Percentiles rank a stretch among this genome's conserved stretches.
Conservation (phyloP, 2,113 vertebrate genomes). For the Meleagris gallopavo region DNA sequence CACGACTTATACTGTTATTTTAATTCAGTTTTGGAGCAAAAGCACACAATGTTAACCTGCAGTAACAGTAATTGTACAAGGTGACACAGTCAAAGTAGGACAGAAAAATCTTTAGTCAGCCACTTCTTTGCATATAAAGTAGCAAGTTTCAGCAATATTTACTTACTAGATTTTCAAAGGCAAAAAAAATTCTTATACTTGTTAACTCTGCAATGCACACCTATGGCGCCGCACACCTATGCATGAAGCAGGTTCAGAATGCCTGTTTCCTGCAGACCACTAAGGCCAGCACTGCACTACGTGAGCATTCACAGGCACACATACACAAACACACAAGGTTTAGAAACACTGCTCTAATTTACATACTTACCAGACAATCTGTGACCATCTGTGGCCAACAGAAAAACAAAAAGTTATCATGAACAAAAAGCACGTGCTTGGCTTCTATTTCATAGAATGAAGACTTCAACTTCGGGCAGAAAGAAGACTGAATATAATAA, state of each 20-base stretch:
- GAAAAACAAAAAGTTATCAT: slow-evolving; percentile 57
- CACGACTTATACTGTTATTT: neutral
- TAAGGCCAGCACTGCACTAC: neutral
- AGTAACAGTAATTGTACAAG: neutral
- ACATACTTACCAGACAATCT: slow-evolving; percentile 55
- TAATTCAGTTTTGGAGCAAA: neutral
- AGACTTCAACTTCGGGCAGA: neutral
- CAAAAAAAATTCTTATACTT: neutral
- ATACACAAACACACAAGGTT: neutral
- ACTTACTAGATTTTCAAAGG: neutral
- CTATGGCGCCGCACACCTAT: rapidly evolving
- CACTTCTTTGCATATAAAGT: neutral
- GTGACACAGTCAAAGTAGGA: neutral
- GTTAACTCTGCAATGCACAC: neutral
- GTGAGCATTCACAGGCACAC: neutral
- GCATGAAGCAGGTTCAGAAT: neutral
- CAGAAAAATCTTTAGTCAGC: neutral
- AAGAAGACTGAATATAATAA: neutral
- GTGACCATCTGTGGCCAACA: slow-evolving; percentile 70
- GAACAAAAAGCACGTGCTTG: slow-evolving; percentile 6
- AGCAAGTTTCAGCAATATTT: neutral
- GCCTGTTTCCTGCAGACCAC: neutral
- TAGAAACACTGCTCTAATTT: neutral
- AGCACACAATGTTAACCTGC: neutral
- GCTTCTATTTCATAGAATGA: neutral